Percentiles rank a stretch among this genome's conserved stretches.
Evolutionary conservation across 2,113 vertebrate genomes (phyloP).

Genomic region (Sialia sialis): DNA sequence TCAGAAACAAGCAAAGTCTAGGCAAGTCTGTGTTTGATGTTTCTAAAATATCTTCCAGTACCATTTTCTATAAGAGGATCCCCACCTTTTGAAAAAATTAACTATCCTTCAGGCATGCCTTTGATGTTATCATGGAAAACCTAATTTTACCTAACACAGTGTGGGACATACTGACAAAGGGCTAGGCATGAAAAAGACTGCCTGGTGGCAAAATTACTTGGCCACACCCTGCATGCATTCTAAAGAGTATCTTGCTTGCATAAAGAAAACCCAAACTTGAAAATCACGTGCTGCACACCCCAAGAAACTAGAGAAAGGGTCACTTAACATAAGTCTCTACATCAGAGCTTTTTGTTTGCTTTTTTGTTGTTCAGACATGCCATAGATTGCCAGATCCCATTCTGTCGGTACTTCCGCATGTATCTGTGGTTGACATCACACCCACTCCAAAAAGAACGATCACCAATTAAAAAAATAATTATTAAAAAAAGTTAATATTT

Average conservation of each 20-base stretch:
- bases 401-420: neutral
- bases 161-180: slow-evolving; percentile 57
- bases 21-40: slow-evolving; percentile 76
- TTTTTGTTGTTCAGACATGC: slow-evolving; percentile 43
- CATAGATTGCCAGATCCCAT: neutral
- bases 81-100: slow-evolving; percentile 65
- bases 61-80: slow-evolving; percentile 63
- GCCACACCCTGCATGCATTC: slow-evolving; percentile 27
- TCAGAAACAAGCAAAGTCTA: slow-evolving; percentile 69
- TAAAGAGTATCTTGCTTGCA: slow-evolving; percentile 31
- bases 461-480: neutral
- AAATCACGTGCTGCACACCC: slow-evolving; percentile 25
- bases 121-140: slow-evolving; percentile 71
- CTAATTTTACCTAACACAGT: slow-evolving; percentile 66
- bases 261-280: slow-evolving; percentile 33
- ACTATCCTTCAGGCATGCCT: slow-evolving; percentile 69
- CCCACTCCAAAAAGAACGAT: neutral
- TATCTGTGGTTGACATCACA: slow-evolving; percentile 16
- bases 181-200: slow-evolving; percentile 60
- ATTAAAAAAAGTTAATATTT: neutral
- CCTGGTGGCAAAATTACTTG: slow-evolving; percentile 56
- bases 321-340: neutral
- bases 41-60: slow-evolving; percentile 69
- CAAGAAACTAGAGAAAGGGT: slow-evolving; percentile 51
- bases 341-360: slow-evolving; percentile 15